Base-by-base conservation (phyloP, 53 echinoderm and acorn worm species). In the Patiria pectinifera region DNA sequence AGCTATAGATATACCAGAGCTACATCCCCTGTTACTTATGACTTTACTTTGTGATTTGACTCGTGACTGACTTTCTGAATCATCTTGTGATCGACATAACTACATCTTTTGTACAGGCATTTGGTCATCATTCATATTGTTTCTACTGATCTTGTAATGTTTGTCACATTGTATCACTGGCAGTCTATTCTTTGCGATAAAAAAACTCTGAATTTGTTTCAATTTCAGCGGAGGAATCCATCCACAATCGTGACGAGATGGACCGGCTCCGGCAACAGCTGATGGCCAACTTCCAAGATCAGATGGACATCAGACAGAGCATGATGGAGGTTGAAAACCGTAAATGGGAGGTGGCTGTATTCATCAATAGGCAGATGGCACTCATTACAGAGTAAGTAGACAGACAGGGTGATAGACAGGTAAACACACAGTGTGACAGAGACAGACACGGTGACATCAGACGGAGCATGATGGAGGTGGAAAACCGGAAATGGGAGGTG, bases 321-420 rank as follows among this genome's bases (percentile, higher is more conserved):
- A 89, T 99, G 92, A 99, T 99, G 97, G 94, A 96, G 70, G 93
- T 99, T 25, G 99, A 99, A 82, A 95, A 95, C 62, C 86, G 93
- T 45, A 97, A 94, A 23, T 99, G 96, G 97, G 96, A 96, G 48
- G 85, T 97, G 19, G 95, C 97, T 8, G 78, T 97, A 75, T 95
- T 96, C 24, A 96, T 96, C 58, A 95, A 96, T 66, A 95, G 91
- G 88, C 94, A 97, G 85, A 86, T 97, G 81, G 80, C 91, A 6
- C 76, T 93, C 69, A 93, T 99, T 70, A 94, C 99, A 43, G 99
- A 96, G 97, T 97, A 85, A 92, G 97, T 92, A 12, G 84, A 84
- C 66, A 60, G 83, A 60, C 59, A 60, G 58, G 22, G 2, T 10
- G 83, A 45, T 15, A 63, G 84, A 63, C 66, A 63, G 19, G 11